Evolutionary conservation across 2,797 vertebrate species (phyloP).

Genomic region (Gallirallus australis): DNA sequence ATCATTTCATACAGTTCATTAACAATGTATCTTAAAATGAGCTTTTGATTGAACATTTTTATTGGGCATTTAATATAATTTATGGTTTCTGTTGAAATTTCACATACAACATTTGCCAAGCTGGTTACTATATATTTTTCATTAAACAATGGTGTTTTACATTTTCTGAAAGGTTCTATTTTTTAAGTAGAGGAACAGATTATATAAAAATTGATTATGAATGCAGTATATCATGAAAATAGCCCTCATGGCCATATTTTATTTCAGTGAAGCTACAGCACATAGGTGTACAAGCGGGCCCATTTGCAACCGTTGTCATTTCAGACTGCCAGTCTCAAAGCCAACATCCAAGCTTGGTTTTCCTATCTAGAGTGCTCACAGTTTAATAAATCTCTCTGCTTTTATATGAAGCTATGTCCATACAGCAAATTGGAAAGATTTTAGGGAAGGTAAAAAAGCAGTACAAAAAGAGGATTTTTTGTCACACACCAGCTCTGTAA

Average conservation of each 20-base stretch:
- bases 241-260: conserved; percentile 16
- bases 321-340: neutral
- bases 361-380: neutral
- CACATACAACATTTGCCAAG: conserved; percentile 74
- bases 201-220: conserved; percentile 71
- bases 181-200: conserved; percentile 8
- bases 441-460: neutral
- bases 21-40: conserved; percentile 82
- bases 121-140: conserved; percentile 73
- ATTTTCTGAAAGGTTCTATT: conserved; percentile 46
- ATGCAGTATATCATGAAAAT: conserved; percentile 47
- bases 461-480: neutral
- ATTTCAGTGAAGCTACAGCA: neutral
- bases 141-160: conserved; percentile 69
- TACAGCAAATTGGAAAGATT: neutral
- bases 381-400: neutral
- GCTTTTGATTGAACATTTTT: conserved; percentile 83
- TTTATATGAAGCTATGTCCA: neutral
- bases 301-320: neutral
- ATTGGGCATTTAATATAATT: conserved; percentile 82
- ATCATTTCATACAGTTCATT: conserved; percentile 81
- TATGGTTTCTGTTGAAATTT: conserved; percentile 80
- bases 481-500: neutral
- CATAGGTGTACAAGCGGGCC: neutral
- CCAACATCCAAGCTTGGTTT: neutral